A percentile compares a stretch with the other conserved stretches of the same genome.
These are phyloP conservation scores for Pseudopodoces humilis DNA, from an alignment of 2,113 vertebrate species.

Conservation along the genomic window DNA sequence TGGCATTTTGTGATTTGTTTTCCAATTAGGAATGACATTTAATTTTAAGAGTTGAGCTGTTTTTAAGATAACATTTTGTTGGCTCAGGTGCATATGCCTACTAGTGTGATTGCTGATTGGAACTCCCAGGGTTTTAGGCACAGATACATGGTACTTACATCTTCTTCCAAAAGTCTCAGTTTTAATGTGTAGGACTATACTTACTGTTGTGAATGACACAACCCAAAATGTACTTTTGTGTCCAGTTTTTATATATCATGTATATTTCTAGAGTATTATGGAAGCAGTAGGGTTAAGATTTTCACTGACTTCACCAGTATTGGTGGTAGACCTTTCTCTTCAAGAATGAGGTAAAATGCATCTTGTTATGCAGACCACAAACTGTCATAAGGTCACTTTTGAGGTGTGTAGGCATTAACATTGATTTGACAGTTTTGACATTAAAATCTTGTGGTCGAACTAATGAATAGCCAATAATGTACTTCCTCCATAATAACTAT, in stretches of 20 bases:
- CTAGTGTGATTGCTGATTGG: background rate
- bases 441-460: background rate
- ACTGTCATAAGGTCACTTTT: background rate
- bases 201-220: background rate
- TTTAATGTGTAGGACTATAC: background rate
- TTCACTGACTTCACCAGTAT: background rate
- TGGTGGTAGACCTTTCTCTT: background rate
- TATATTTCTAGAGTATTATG: background rate
- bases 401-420: background rate
- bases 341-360: background rate
- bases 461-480: background rate
- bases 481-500: background rate
- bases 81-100: background rate
- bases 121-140: background rate
- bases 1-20: constrained; percentile 48
- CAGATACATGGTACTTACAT: background rate
- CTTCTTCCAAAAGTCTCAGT: background rate
- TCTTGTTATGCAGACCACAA: background rate
- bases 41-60: constrained; percentile 15
- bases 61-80: constrained; percentile 9
- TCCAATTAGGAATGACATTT: constrained; percentile 43
- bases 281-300: background rate
- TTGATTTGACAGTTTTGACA: background rate
- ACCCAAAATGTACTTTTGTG: background rate
- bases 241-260: background rate